Evolutionary conservation across 2,797 vertebrate genomes (phyloP).

Genomic region (Hybognathus amarus): DNA sequence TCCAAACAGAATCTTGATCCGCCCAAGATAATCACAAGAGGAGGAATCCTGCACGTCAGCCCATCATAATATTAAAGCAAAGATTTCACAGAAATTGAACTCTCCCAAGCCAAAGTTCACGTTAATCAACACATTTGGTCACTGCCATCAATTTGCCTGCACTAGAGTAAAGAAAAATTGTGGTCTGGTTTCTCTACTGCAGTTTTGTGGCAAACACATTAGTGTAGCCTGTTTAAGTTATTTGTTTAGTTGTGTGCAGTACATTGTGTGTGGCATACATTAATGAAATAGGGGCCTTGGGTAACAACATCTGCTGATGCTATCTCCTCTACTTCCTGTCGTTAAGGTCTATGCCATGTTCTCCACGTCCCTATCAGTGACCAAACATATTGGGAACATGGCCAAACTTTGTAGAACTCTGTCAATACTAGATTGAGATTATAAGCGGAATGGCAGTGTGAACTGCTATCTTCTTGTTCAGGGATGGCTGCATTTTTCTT

Average conservation of each 20-base stretch:
- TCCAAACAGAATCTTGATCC: conserved; percentile 28
- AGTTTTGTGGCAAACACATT: neutral
- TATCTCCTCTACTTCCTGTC: conserved; percentile 49
- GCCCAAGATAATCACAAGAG: conserved; percentile 36
- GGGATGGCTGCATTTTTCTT: neutral
- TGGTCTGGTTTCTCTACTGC: neutral
- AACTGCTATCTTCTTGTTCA: neutral
- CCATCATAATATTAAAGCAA: neutral
- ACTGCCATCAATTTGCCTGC: neutral
- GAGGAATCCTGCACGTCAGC: conserved; percentile 32
- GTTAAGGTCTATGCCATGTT: conserved; percentile 35
- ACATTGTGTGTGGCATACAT: conserved; percentile 42
- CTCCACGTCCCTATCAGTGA: conserved; percentile 20
- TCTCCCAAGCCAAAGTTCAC: neutral
- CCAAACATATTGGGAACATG: conserved; percentile 3
- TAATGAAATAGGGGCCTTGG: conserved; percentile 1
- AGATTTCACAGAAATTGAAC: neutral
- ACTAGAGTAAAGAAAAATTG: neutral
- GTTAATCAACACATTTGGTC: neutral
- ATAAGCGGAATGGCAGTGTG: neutral
- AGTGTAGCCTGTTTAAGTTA: neutral
- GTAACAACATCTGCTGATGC: conserved; percentile 42
- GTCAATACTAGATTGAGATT: conserved; percentile 4
- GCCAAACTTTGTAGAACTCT: conserved; percentile 9
- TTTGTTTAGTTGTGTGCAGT: conserved; percentile 3